Conservation (phyloP, 2,797 vertebrate species). For the Apogon talboti region DNA sequence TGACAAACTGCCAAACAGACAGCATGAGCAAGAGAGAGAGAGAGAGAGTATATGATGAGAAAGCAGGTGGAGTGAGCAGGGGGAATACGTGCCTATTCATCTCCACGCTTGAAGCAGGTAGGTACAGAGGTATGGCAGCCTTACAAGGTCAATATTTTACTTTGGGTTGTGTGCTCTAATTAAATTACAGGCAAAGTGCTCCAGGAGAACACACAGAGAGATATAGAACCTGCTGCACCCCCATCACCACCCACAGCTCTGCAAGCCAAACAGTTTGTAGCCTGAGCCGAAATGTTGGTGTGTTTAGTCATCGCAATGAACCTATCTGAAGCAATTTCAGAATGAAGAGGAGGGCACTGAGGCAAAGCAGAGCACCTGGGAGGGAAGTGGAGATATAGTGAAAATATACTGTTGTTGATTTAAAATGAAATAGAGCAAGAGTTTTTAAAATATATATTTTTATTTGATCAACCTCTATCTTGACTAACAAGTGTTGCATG, state of each 20-base stretch:
- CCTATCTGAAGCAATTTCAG: conserved; percentile 29
- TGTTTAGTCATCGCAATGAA: conserved; percentile 33
- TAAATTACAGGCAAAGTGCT: conserved; percentile 76
- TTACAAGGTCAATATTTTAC: conserved; percentile 85
- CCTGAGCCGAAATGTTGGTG: conserved; percentile 49
- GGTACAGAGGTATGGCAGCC: conserved; percentile 70
- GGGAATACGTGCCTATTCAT: conserved; percentile 58
- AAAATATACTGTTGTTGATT: neutral
- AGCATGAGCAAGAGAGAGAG: conserved; percentile 49
- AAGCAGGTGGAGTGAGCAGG: conserved; percentile 35
- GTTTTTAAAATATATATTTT: no score
- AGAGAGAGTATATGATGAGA: conserved; percentile 44
- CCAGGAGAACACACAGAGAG: conserved; percentile 57
- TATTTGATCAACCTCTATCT: no score
- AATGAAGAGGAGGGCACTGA: neutral
- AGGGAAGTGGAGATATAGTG: conserved; percentile 1
- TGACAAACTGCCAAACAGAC: conserved; percentile 63
- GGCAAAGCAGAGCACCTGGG: neutral
- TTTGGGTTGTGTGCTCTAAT: conserved; percentile 78
- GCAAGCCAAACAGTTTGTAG: conserved; percentile 72
- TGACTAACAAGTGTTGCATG: conserved; percentile 1
- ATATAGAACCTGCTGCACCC: conserved; percentile 30
- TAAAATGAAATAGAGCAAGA: conserved; percentile 3
- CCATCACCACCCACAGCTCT: conserved; percentile 19
- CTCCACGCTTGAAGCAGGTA: conserved; percentile 55